Evolutionary conservation across 2,797 vertebrate species (phyloP).

Genomic region (Pipistrellus kuhlii): DNA sequence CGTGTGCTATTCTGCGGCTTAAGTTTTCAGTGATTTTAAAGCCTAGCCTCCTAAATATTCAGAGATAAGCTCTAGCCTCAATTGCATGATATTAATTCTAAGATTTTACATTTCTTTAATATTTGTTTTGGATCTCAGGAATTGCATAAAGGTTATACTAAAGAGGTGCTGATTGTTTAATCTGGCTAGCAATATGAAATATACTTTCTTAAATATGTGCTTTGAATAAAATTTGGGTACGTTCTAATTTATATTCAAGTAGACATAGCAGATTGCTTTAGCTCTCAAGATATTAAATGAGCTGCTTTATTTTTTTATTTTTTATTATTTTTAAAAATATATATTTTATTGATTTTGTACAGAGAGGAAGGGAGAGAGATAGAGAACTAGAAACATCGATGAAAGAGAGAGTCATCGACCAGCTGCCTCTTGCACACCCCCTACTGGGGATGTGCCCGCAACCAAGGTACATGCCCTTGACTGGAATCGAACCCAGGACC

Average conservation of each 20-base stretch:
- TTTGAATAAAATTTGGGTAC: constrained; percentile 56
- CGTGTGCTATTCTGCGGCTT: neutral
- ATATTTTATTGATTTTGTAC: too few species aligned
- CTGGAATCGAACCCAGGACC: too few species aligned
- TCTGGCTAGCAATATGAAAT: constrained; percentile 55
- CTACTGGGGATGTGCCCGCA: too few species aligned
- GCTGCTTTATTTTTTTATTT: too few species aligned
- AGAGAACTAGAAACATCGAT: too few species aligned
- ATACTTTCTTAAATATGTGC: constrained; percentile 27
- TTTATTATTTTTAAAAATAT: too few species aligned
- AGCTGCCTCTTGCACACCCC: too few species aligned
- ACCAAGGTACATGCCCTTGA: too few species aligned
- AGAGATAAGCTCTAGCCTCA: constrained; percentile 11
- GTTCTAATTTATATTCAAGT: constrained; percentile 31
- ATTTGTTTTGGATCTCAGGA: constrained; percentile 52
- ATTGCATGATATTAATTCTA: constrained; percentile 3
- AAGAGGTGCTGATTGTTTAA: constrained; percentile 47
- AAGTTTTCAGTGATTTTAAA: constrained; percentile 54
- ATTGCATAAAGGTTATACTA: constrained; percentile 43
- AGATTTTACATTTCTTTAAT: constrained; percentile 52
- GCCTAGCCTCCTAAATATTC: constrained; percentile 22
- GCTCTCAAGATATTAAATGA: constrained; percentile 38
- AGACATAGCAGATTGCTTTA: constrained; percentile 32
- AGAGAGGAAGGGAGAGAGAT: too few species aligned
- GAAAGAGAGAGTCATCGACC: too few species aligned